Evolutionary conservation across 2,888 invertebrate genomes (phyloP).

Genomic region (Oscheius sp.): DNA sequence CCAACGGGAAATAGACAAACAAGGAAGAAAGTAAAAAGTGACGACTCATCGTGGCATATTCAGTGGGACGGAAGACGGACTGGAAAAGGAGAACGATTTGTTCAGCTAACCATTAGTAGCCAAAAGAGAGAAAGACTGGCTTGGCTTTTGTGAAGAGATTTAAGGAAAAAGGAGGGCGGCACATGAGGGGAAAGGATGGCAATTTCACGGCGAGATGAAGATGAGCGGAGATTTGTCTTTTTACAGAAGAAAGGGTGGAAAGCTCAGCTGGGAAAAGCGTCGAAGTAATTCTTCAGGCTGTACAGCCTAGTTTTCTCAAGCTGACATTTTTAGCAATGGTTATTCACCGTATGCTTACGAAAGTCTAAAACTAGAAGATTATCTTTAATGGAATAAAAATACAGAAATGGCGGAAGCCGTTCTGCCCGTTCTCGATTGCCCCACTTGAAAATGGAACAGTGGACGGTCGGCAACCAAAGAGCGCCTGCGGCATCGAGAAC

Average conservation of each 20-base stretch:
- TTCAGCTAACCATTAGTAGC: slow-evolving; percentile 23
- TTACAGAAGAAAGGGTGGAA: slow-evolving; percentile 15
- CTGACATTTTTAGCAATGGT: too few relatives aligned
- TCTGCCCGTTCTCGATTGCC: neutral
- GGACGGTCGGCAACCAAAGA: slow-evolving; percentile 26
- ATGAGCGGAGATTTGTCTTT: neutral
- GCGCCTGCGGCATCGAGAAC: neutral
- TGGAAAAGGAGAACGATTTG: slow-evolving; percentile 3
- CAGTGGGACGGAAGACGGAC: slow-evolving; percentile 15
- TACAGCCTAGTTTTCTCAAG: too few relatives aligned
- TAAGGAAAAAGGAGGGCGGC: neutral
- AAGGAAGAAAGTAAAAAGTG: neutral
- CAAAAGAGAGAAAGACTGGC: slow-evolving; percentile 25
- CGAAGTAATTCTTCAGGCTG: too few relatives aligned
- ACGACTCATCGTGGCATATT: neutral
- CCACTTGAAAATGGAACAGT: slow-evolving; percentile 36
- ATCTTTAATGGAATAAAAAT: too few relatives aligned
- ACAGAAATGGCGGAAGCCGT: too few relatives aligned
- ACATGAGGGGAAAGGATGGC: slow-evolving; percentile 21
- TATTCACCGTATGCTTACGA: too few relatives aligned
- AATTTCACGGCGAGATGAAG: neutral
- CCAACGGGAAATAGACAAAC: neutral
- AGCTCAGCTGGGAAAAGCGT: neutral
- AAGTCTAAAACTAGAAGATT: too few relatives aligned
- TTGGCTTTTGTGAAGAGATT: neutral